phyloP scores from a whole-genome alignment of 1,140 invertebrate genomes.

The Oscheius sp. region DNA sequence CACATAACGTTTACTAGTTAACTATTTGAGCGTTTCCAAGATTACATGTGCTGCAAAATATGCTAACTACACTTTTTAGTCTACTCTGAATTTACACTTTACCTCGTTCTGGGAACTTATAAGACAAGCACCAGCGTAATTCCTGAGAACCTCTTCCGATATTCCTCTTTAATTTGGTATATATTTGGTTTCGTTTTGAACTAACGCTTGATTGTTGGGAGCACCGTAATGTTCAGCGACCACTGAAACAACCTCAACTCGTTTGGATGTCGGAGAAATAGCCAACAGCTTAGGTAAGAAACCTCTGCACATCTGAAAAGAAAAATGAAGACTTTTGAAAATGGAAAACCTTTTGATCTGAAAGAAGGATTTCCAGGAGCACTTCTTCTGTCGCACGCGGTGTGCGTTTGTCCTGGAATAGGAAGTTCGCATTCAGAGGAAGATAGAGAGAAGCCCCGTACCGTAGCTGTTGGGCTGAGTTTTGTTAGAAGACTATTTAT shows the following conservation, averaged over 20 bases:
- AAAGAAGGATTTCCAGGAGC: neutral
- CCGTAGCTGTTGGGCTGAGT: neutral
- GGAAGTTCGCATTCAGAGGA: neutral
- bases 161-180: too few species aligned
- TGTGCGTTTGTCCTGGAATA: slow-evolving; percentile 18
- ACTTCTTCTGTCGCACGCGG: slow-evolving; percentile 9
- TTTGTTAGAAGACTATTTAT: neutral
- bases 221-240: too few species aligned
- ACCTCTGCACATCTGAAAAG: neutral
- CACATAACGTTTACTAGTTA: too few species aligned
- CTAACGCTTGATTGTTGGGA: too few species aligned
- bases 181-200: too few species aligned
- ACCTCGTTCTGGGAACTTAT: neutral
- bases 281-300: neutral
- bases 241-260: neutral
- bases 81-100: too few species aligned
- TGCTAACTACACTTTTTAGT: too few species aligned
- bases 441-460: neutral
- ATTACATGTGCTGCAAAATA: too few species aligned
- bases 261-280: neutral
- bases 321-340: too few species aligned
- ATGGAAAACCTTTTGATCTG: neutral
- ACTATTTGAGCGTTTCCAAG: too few species aligned
- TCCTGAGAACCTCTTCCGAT: neutral
- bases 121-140: neutral